Conservation (phyloP, 2,888 invertebrate species). For the Actias luna region DNA sequence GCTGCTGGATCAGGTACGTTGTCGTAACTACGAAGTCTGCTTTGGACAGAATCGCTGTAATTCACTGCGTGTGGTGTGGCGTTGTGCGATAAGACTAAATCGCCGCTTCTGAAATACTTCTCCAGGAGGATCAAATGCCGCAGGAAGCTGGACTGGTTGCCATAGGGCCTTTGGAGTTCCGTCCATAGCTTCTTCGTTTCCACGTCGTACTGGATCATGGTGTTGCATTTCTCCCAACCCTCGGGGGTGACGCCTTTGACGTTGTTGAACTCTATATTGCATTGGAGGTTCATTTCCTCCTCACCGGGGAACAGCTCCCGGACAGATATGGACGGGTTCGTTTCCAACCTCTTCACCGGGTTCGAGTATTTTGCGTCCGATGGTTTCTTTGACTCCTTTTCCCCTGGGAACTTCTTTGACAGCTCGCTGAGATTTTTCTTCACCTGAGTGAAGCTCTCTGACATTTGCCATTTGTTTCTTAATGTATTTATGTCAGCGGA, state of each 20-base stretch:
- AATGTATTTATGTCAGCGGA: conserved; percentile 72
- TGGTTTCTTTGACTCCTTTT: conserved; percentile 67
- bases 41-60: conserved; percentile 91
- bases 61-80: conserved; percentile 88
- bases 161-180: conserved; percentile 92
- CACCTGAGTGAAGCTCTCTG: conserved; percentile 76
- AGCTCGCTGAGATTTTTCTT: conserved; percentile 75
- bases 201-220: conserved; percentile 90
- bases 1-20: conserved; percentile 72
- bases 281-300: conserved; percentile 89
- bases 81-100: conserved; percentile 86
- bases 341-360: conserved; percentile 85
- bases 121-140: conserved; percentile 90
- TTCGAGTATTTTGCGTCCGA: conserved; percentile 76
- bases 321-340: conserved; percentile 91
- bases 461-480: conserved; percentile 79
- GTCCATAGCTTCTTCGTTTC: conserved; percentile 92
- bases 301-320: conserved; percentile 91
- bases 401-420: conserved; percentile 63
- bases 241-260: conserved; percentile 88
- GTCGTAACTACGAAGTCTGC: conserved; percentile 89
- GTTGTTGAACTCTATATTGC: conserved; percentile 88
- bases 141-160: conserved; percentile 92
- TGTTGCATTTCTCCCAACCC: conserved; percentile 91
- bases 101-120: conserved; percentile 91